These are phyloP conservation scores for Noctilio leporinus DNA, from an alignment of 2,113 vertebrate genomes.

Conservation along the genomic window DNA sequence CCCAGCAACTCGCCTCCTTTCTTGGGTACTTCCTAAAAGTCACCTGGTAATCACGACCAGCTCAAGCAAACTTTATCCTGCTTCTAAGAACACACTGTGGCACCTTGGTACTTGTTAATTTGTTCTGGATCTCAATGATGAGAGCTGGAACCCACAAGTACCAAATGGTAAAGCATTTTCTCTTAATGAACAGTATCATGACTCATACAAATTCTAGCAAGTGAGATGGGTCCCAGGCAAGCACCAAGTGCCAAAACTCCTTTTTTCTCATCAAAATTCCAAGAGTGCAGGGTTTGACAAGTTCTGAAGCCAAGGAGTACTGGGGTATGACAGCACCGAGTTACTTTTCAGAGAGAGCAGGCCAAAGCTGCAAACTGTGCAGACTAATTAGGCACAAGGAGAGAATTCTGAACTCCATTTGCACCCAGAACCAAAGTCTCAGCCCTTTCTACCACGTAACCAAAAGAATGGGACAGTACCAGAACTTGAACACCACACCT, in stretches of 20 bases:
- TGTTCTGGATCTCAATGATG: no score
- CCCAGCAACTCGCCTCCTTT: not conserved
- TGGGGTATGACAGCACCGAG: no score
- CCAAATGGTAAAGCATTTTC: no score
- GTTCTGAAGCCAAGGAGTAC: no score
- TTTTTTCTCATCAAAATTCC: no score
- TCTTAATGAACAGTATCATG: no score
- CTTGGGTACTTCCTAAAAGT: not conserved
- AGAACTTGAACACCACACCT: not conserved
- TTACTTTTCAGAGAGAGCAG: not conserved
- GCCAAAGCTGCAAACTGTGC: not conserved
- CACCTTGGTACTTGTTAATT: no score
- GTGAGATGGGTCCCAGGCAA: no score
- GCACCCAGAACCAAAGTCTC: not conserved
- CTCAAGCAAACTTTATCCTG: not conserved
- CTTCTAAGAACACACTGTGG: not conserved
- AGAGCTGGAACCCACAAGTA: no score
- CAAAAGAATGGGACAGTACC: not conserved
- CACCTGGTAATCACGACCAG: not conserved
- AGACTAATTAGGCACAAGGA: not conserved
- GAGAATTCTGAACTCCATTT: not conserved
- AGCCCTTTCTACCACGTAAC: not conserved
- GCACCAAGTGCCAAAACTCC: no score
- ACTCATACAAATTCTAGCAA: no score
- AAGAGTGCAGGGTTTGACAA: no score